Base-by-base conservation (phyloP, 2,888 invertebrate species). In the Brachyptera putata region DNA sequence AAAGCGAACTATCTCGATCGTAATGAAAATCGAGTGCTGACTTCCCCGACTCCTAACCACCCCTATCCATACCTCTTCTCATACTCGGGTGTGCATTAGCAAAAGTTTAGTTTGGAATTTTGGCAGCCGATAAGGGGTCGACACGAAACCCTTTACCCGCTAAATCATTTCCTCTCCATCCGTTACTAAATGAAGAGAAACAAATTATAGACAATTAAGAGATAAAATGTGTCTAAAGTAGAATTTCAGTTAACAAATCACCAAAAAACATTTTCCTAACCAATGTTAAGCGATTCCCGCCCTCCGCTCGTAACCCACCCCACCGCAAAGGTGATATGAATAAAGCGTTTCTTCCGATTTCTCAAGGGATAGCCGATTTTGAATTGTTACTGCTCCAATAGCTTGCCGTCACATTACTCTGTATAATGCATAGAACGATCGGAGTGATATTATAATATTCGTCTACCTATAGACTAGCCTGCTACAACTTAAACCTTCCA, bases 81-180 rank as follows among this genome's bases (percentile, higher is more conserved):
- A 30, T 30, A 22, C 46, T 55, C 36, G 4, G 37, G 21, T 25
- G 34, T 34, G 61, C 53, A 46, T 48, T 46, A 48, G 61, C 59
- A 48, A 63, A 61, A 63, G 63, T 61, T 58, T 56, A 18, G 53
- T 53, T 41, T 21, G 64, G 56, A 62, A 62, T 62, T n/a, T 64
- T 56, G 64, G 62, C 61, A 60, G 61, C 50, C 62, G 60, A 60
- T 61, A 60, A 60, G 62, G 26, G 58, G 25, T 56, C 49, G 62
- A 41, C 34, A 41, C 34, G 56, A 46, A 56, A 39, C 53, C 43
- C 53, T 57, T 50, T 39, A 34, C 48, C 30, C 49, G 34, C 53
- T 60, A 61, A 56, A 63, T 63, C 61, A 63, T 56, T 63, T 63
- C 63, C 63, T 58, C 60, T 60, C 56, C 60, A 63, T 63, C 63